Conservation (phyloP, 2,888 invertebrate genomes). For the Frankliniella intonsa region DNA sequence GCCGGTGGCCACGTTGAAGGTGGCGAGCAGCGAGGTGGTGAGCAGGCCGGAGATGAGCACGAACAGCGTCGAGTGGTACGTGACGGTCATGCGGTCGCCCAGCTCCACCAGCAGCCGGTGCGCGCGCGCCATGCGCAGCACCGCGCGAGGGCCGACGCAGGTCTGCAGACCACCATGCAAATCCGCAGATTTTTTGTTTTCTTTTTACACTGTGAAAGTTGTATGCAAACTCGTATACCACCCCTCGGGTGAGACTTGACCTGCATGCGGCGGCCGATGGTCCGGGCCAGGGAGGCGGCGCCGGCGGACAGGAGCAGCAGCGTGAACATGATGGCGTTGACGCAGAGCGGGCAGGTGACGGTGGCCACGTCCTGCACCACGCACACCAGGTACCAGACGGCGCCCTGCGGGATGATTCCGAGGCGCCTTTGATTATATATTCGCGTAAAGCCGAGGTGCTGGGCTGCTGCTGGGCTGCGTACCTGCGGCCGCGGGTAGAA, state of each 20-base stretch:
- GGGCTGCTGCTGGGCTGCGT: too few species aligned
- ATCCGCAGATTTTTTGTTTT: too few species aligned
- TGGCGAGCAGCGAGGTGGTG: background rate
- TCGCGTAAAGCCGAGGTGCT: too few species aligned
- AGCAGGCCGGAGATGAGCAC: background rate
- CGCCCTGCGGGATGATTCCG: background rate
- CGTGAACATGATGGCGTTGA: slow-evolving; percentile 21
- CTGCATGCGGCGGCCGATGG: background rate
- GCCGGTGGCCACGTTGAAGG: background rate
- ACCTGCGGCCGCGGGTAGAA: background rate
- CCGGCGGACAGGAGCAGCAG: background rate
- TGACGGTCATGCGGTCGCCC: background rate
- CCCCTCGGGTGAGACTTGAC: too few species aligned
- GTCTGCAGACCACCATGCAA: background rate
- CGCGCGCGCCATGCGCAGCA: background rate
- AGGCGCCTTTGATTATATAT: too few species aligned
- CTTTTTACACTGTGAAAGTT: too few species aligned
- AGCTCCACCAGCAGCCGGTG: background rate
- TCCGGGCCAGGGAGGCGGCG: background rate
- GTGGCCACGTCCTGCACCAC: background rate
- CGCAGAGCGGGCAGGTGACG: background rate
- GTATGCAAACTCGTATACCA: too few species aligned
- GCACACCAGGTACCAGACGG: background rate
- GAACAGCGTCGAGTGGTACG: slow-evolving; percentile 3
- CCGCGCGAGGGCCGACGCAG: background rate